Evolutionary conservation across 2,888 invertebrate species (phyloP).

Genomic region (Sturmia bella): DNA sequence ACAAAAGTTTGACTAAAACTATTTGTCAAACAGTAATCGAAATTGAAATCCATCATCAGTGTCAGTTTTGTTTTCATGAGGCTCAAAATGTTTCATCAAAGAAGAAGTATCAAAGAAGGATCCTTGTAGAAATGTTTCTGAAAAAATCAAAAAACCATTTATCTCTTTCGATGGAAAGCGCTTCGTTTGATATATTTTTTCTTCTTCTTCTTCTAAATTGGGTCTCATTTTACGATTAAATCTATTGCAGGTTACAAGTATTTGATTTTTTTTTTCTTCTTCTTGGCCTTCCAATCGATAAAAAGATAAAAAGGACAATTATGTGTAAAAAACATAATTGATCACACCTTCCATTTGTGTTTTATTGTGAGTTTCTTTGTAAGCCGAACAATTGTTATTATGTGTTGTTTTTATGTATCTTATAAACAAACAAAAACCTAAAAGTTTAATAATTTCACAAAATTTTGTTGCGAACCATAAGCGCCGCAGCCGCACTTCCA

Average conservation of each 20-base stretch:
- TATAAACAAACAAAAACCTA: too few species aligned
- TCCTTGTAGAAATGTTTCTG: slow-evolving; percentile 3
- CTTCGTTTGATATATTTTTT: slow-evolving; percentile 59
- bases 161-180: slow-evolving; percentile 72
- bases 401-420: neutral
- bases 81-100: slow-evolving; percentile 15
- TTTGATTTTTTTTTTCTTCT: neutral
- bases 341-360: slow-evolving; percentile 40
- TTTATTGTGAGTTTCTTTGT: too few species aligned
- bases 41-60: slow-evolving; percentile 68
- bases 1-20: slow-evolving; percentile 59
- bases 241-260: slow-evolving; percentile 4
- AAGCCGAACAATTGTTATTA: too few species aligned
- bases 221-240: slow-evolving; percentile 32
- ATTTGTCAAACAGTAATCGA: slow-evolving; percentile 71
- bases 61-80: slow-evolving; percentile 44
- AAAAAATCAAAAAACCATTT: slow-evolving; percentile 77
- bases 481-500: too few species aligned
- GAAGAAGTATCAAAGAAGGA: slow-evolving; percentile 11
- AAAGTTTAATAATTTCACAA: too few species aligned
- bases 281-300: slow-evolving; percentile 25
- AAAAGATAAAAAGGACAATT: slow-evolving; percentile 5
- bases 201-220: slow-evolving; percentile 6
- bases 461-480: too few species aligned
- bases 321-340: slow-evolving; percentile 4